Evolutionary conservation across 1,140 invertebrate genomes (phyloP).

Genomic region (Aradophagus sp.): DNA sequence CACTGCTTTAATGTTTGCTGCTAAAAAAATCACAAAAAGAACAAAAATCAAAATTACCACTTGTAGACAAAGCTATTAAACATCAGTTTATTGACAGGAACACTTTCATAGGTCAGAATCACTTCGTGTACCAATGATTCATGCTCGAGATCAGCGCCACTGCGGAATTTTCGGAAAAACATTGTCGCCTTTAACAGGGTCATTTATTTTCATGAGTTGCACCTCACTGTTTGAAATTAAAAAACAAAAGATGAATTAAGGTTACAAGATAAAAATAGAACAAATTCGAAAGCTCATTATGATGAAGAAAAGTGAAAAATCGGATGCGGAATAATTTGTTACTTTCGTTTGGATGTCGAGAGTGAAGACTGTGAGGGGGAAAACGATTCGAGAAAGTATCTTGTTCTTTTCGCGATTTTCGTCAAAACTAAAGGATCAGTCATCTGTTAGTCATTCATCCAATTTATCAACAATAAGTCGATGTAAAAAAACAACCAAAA

Average conservation of each 20-base stretch:
- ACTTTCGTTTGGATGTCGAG: conserved; percentile 53
- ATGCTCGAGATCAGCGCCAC: too few relatives aligned
- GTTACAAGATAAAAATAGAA: conserved; percentile 48
- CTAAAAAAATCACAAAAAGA: too few relatives aligned
- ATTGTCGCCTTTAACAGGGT: too few relatives aligned
- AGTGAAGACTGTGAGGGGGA: conserved; percentile 25
- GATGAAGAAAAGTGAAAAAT: conserved; percentile 47
- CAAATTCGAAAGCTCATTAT: conserved; percentile 54
- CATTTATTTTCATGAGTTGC: conserved; percentile 23
- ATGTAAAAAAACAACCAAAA: too few relatives aligned
- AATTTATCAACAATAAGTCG: too few relatives aligned
- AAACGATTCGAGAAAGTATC: conserved; percentile 45
- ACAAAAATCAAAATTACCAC: background rate
- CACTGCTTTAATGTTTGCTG: too few relatives aligned
- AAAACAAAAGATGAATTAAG: conserved; percentile 36
- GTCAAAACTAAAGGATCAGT: conserved; percentile 13
- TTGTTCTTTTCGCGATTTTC: conserved; percentile 24
- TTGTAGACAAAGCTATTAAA: background rate
- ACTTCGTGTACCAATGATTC: too few relatives aligned
- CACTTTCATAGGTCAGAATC: too few relatives aligned
- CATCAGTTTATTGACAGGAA: background rate
- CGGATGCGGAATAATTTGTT: conserved; percentile 49
- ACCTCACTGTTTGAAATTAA: conserved; percentile 46
- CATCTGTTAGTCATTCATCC: conserved; percentile 1
- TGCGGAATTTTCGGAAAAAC: too few relatives aligned